Base-by-base conservation (phyloP, 2,113 vertebrate species). In the Callipepla squamata region DNA sequence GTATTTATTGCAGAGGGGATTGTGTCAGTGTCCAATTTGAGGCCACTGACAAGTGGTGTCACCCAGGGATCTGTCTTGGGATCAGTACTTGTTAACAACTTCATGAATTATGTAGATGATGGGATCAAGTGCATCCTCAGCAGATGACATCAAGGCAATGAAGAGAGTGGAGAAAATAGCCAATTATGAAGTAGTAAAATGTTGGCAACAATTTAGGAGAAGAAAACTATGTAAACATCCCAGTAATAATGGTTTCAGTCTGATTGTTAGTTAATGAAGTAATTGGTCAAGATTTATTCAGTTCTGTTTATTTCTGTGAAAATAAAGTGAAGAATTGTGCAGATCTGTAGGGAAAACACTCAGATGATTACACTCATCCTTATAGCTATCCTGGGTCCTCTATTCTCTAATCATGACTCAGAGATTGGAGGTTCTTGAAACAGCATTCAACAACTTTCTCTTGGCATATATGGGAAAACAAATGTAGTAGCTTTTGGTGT, bases 131-230 rank as follows among this genome's bases (percentile, higher is more conserved):
- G 28, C 30, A 32, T 32, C 28, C 53, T 55, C 53, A 55, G 53
- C 53, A 55, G 53, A 30, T 32, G 53, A 55, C 28, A 55, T 32
- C 16, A 18, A 55, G 30, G 53, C 18, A 65, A 58, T 47, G 67
- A 55, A 53, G 50, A 8, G 40, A 20, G 13, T 19, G 2, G 67
- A 51, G 17, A 67, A 48, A 78, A 25, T 20, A 53, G 2, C 4
- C 0, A 0, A 1, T 53, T 87, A 72, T 51, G 38, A 87, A 69
- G 68, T 6, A 55, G 13, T 69, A 66, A 57, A 13, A 30, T 70
- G 15, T 32, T 15, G 5, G 2, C 13, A 44, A 38, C 18, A 36
- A 62, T 87, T 77, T 50, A 78, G 58, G 51, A 80, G 20, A 72
- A 7, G 13, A 42, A 48, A 67, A 42, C 44, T 69, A 2, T 63